These are phyloP conservation scores for Microtus montanus DNA, from an alignment of 2,113 vertebrate genomes.

Conservation along the genomic window DNA sequence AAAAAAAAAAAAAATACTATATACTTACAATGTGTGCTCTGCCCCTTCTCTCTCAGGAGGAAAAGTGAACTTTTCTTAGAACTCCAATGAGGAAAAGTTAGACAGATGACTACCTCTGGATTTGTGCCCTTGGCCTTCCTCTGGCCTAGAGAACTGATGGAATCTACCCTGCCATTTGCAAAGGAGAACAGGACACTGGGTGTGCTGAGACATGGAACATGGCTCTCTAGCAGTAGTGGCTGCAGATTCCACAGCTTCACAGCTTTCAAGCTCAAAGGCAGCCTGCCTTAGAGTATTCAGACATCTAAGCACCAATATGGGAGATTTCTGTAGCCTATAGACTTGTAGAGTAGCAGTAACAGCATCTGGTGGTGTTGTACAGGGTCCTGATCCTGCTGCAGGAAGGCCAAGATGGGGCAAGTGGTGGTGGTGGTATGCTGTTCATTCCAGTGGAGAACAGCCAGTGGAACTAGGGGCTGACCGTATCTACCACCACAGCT, in stretches of 20 bases:
- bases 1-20: constrained; percentile 27
- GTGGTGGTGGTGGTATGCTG: not conserved
- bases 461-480: not conserved
- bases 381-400: not conserved
- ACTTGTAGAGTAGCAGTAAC: not conserved
- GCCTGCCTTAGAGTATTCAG: not conserved
- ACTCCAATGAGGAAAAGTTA: not conserved
- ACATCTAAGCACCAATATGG: not conserved
- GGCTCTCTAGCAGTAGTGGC: not conserved
- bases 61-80: not conserved
- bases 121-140: not conserved
- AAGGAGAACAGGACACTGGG: not conserved
- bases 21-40: not conserved
- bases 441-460: not conserved
- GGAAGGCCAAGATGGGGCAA: constrained; percentile 14
- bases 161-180: not conserved
- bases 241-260: not conserved
- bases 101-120: not conserved
- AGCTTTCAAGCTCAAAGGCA: not conserved
- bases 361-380: not conserved
- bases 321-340: not conserved
- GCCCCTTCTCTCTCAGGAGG: not conserved
- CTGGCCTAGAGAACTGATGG: not conserved
- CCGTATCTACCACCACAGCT: rapidly evolving
- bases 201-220: not conserved